Conservation (phyloP, 2,888 invertebrate species). For the Folsomia manolachei region DNA sequence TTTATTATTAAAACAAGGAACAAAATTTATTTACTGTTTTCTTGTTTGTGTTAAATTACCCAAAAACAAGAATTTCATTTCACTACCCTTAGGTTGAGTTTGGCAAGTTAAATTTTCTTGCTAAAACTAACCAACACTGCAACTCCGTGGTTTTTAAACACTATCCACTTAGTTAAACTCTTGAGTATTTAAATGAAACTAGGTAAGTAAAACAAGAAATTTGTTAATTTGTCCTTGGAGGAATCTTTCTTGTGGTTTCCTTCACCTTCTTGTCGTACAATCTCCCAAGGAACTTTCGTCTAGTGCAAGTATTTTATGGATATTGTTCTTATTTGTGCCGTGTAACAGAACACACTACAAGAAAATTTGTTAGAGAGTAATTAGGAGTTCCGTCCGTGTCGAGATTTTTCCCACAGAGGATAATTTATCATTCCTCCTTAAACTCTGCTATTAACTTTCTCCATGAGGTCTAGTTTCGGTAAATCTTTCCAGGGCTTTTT, state of each 20-base stretch:
- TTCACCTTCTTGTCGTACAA: not conserved
- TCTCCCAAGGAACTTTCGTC: not conserved
- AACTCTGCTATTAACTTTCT: not conserved
- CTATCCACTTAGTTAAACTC: not conserved
- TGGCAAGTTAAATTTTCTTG: not conserved
- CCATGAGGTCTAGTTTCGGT: not conserved
- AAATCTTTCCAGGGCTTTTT: not conserved
- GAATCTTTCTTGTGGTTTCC: not conserved
- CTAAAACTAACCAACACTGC: not conserved
- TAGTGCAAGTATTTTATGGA: no score
- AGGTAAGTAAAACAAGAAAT: not conserved
- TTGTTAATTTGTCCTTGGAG: not conserved
- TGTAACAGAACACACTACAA: not conserved
- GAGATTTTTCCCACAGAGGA: conserved; percentile 7
- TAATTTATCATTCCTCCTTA: conserved; percentile 1
- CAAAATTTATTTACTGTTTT: not conserved
- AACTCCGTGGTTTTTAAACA: not conserved
- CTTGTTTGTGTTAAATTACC: not conserved
- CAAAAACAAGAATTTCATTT: not conserved
- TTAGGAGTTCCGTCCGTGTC: not conserved
- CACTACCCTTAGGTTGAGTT: no score
- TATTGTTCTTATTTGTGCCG: not conserved
- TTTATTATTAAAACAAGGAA: not conserved
- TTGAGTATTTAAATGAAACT: not conserved
- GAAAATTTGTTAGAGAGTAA: not conserved